These are phyloP conservation scores for Epirrhoe alternata DNA, from an alignment of 2,888 invertebrate species.

Conservation along the genomic window DNA sequence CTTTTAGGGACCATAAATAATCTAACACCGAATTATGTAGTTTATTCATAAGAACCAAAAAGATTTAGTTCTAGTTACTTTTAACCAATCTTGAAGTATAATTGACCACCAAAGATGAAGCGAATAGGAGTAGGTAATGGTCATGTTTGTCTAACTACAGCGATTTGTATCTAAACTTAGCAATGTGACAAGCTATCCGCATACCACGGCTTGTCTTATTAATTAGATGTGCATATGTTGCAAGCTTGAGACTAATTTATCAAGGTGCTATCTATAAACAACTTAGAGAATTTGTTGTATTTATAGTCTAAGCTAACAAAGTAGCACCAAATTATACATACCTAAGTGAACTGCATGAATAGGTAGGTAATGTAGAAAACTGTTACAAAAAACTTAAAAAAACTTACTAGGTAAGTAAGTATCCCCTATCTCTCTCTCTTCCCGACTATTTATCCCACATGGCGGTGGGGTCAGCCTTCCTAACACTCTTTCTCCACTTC, in stretches of 20 bases:
- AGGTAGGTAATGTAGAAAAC: no score
- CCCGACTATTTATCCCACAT: no score
- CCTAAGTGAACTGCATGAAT: no score
- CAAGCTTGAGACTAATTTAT: constrained; percentile 42
- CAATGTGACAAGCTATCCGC: constrained; percentile 38
- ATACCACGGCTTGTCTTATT: constrained; percentile 40
- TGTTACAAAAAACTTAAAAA: no score
- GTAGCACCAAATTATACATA: background rate
- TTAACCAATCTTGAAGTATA: background rate
- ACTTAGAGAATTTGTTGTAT: background rate
- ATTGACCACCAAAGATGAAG: background rate
- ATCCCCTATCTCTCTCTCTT: no score
- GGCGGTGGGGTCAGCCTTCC: no score
- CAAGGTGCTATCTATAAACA: constrained; percentile 23
- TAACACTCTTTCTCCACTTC: no score
- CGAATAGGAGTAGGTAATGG: background rate
- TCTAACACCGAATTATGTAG: no score
- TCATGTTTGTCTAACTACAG: constrained; percentile 12
- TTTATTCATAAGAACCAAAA: no score
- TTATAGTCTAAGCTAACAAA: background rate
- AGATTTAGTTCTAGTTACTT: background rate
- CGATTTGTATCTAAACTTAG: constrained; percentile 24
- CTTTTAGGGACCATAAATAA: no score
- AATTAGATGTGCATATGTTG: constrained; percentile 50
- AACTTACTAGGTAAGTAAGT: no score